Conservation (phyloP, 1,140 invertebrate species). For the Charaxes varanes region DNA sequence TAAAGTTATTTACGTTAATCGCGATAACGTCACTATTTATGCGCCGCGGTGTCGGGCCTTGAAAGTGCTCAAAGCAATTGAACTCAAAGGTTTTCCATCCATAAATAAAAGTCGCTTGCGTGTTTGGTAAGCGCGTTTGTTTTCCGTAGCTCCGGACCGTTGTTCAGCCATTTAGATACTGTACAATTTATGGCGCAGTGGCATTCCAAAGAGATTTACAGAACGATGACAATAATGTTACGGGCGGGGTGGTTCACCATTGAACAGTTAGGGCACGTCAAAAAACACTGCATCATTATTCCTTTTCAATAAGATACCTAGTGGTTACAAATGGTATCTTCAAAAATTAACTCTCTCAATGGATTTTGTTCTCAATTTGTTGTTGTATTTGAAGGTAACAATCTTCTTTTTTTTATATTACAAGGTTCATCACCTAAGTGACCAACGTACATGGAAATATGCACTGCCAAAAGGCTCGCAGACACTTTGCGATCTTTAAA, state of each 20-base stretch:
- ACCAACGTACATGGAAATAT: no score
- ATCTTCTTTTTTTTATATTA: no score
- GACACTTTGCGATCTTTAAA: no score
- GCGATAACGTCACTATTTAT: slow-evolving; percentile 1
- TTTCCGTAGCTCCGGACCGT: slow-evolving; percentile 3
- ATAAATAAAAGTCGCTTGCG: slow-evolving; percentile 16
- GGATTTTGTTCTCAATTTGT: no score
- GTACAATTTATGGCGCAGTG: slow-evolving; percentile 25
- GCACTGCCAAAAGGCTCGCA: no score
- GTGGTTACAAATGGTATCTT: no score
- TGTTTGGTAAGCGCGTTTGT: slow-evolving; percentile 13
- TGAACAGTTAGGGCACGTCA: not conserved
- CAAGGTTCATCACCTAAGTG: no score
- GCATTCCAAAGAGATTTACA: slow-evolving; percentile 24
- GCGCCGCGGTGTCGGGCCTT: not conserved
- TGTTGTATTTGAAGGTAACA: not conserved
- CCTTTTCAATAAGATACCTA: no score
- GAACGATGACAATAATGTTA: slow-evolving; percentile 27
- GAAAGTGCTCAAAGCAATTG: not conserved
- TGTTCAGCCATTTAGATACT: slow-evolving; percentile 28
- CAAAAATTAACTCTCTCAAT: no score
- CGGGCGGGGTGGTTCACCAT: not conserved
- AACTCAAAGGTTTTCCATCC: slow-evolving; percentile 5
- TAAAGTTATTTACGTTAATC: no score
- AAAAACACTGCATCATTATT: no score